phyloP scores from a whole-genome alignment of 2,797 vertebrate species.

The Acrossocheilus fasciatus region DNA sequence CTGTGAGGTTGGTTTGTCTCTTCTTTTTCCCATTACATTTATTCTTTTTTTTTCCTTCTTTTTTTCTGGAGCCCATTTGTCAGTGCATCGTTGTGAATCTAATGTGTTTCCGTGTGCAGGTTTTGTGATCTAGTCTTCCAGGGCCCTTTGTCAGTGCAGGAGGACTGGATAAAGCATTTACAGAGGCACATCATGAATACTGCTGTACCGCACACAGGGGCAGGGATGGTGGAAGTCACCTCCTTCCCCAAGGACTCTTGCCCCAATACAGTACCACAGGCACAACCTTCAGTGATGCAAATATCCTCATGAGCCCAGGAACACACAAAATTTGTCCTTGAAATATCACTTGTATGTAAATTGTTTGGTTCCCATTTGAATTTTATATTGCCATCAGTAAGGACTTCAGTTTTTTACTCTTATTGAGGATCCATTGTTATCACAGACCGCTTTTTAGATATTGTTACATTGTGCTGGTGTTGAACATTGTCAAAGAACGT shows the following conservation, averaged over 20 bases:
- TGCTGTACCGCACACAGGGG: slow-evolving; percentile 96
- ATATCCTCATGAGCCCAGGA: slow-evolving; percentile 86
- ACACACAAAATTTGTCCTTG: background rate
- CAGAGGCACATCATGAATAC: slow-evolving; percentile 99
- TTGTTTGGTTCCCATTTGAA: slow-evolving; percentile 28
- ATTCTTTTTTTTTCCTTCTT: background rate
- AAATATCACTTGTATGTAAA: slow-evolving; percentile 30
- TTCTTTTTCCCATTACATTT: background rate
- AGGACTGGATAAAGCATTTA: slow-evolving; percentile 99
- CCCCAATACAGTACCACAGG: slow-evolving; percentile 72
- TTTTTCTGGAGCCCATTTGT: background rate
- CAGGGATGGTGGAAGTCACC: slow-evolving; percentile 96
- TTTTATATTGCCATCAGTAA: slow-evolving; percentile 55
- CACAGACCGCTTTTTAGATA: slow-evolving; percentile 60
- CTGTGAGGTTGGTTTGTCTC: background rate
- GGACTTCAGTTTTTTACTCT: slow-evolving; percentile 57
- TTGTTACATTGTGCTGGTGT: slow-evolving; percentile 73
- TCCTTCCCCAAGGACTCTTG: slow-evolving; percentile 82
- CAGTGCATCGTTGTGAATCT: background rate
- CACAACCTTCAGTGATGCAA: slow-evolving; percentile 84
- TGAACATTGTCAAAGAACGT: slow-evolving; percentile 70
- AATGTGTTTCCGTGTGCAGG: slow-evolving; percentile 68
- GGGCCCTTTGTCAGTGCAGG: slow-evolving; percentile 97
- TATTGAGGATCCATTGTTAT: slow-evolving; percentile 48
- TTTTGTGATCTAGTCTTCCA: slow-evolving; percentile 99